phyloP scores from a whole-genome alignment of 2,113 vertebrate genomes.

The Pheucticus melanocephalus region DNA sequence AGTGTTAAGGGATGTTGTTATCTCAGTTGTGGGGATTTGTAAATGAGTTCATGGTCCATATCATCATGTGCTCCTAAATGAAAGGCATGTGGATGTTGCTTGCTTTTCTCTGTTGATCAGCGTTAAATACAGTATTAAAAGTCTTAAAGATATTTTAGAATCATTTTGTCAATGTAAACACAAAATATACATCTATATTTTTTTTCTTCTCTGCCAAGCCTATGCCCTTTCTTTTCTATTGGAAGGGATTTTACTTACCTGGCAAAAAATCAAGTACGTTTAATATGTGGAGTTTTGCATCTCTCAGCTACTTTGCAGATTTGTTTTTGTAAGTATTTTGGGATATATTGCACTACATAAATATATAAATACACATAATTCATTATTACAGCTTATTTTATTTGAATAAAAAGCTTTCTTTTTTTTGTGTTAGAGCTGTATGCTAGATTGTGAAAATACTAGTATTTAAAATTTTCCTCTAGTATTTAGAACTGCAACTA shows the following conservation, averaged over 20 bases:
- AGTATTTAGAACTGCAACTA: neutral
- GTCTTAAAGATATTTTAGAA: neutral
- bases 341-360: neutral
- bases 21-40: neutral
- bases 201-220: neutral
- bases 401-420: neutral
- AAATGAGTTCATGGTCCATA: neutral
- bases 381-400: neutral
- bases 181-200: neutral
- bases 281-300: neutral
- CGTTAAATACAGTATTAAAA: neutral
- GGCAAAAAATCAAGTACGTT: neutral
- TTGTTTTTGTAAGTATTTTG: neutral
- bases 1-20: neutral
- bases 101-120: neutral
- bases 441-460: neutral
- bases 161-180: neutral
- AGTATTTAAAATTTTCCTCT: neutral
- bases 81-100: neutral
- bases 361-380: neutral
- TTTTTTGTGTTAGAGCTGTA: neutral
- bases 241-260: neutral
- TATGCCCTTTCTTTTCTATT: neutral
- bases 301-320: neutral
- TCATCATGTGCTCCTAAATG: neutral